A percentile compares a stretch with the other conserved stretches of the same genome.
Evolutionary conservation across 1,140 invertebrate species (phyloP).

Genomic region (Drosophila obscura): DNA sequence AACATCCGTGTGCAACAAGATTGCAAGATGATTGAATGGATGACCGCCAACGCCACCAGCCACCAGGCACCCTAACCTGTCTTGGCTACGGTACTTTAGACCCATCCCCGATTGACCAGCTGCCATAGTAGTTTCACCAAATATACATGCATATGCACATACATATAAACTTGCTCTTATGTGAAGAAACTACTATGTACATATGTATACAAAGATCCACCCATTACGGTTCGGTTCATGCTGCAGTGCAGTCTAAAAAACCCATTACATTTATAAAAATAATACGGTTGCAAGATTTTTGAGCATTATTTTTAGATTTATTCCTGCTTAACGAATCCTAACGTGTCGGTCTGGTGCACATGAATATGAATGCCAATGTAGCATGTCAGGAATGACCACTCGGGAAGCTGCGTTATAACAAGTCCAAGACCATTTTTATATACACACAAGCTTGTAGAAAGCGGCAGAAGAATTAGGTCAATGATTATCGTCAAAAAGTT

Average conservation of each 20-base stretch:
- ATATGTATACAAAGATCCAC: too few species aligned
- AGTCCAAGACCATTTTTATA: conserved; percentile 61
- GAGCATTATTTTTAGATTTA: conserved; percentile 16
- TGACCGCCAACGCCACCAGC: conserved; percentile 20
- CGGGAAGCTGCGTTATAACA: conserved; percentile 54
- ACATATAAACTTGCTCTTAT: conserved; percentile 13
- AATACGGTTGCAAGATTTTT: conserved; percentile 47
- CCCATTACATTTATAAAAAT: conserved; percentile 37
- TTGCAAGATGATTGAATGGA: conserved; percentile 4
- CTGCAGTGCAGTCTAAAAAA: conserved; percentile 21
- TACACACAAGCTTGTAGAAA: conserved; percentile 61
- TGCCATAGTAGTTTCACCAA: background rate
- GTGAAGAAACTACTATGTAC: too few species aligned
- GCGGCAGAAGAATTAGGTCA: conserved; percentile 60
- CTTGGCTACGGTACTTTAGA: conserved; percentile 9
- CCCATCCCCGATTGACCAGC: conserved; percentile 22
- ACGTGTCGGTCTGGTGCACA: conserved; percentile 41
- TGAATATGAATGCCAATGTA: conserved; percentile 29
- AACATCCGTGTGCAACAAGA: conserved; percentile 17
- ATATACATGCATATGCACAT: conserved; percentile 27
- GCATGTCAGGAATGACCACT: conserved; percentile 44
- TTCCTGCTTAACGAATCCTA: conserved; percentile 6
- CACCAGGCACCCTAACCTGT: conserved; percentile 32
- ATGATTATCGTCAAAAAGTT: conserved; percentile 60
- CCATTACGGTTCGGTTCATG: too few species aligned